Evolutionary conservation across 2,797 vertebrate genomes (phyloP).

Genomic region (Sebastes minor): DNA sequence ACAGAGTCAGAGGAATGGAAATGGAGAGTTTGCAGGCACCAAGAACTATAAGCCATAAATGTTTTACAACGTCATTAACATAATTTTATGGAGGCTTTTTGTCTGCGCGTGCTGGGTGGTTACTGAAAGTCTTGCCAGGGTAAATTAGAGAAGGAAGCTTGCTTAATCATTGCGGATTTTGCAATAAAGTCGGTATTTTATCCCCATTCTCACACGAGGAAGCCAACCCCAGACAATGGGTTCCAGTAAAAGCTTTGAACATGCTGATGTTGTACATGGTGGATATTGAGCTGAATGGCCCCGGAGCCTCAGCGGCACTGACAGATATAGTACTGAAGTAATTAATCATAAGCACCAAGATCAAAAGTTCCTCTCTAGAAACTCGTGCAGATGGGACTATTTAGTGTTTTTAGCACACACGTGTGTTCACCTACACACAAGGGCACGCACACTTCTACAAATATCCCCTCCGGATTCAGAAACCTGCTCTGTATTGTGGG

Average conservation of each 20-base stretch:
- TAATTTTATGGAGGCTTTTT: conserved; percentile 74
- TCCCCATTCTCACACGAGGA: neutral
- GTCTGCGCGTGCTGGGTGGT: conserved; percentile 23
- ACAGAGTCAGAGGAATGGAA: conserved; percentile 55
- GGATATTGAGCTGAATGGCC: conserved; percentile 69
- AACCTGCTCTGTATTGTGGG: conserved; percentile 49
- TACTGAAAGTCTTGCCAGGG: conserved; percentile 25
- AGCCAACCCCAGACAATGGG: conserved; percentile 59
- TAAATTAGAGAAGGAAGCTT: conserved; percentile 37
- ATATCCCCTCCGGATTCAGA: conserved; percentile 33
- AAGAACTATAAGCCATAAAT: conserved; percentile 74
- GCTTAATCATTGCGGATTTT: conserved; percentile 48
- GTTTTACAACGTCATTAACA: conserved; percentile 79
- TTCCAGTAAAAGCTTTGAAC: conserved; percentile 59
- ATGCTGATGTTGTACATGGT: conserved; percentile 64
- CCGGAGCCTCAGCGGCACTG: conserved; percentile 60
- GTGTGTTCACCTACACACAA: conserved; percentile 19
- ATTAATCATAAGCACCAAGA: conserved; percentile 75
- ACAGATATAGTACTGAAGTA: conserved; percentile 63
- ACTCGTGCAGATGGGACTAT: conserved; percentile 53
- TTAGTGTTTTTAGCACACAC: conserved; percentile 31
- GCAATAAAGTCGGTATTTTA: conserved; percentile 45
- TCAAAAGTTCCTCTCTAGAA: conserved; percentile 73
- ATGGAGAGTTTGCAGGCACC: conserved; percentile 63
- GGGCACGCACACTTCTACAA: neutral